Evolutionary conservation across 2,888 invertebrate species (phyloP).

Genomic region (Catocala nupta): DNA sequence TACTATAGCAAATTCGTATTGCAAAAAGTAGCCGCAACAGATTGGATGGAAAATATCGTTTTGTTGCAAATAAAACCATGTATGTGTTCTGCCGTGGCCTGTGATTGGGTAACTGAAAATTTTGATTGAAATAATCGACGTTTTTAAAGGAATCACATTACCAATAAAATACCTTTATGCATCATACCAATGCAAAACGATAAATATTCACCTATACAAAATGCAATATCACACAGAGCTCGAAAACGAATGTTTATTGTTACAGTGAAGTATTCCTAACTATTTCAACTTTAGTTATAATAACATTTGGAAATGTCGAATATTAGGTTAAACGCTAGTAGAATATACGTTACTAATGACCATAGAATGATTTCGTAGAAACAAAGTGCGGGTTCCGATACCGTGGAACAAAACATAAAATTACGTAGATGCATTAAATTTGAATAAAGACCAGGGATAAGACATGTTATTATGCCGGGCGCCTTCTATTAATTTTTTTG

Average conservation of each 20-base stretch:
- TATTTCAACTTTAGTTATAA: constrained; percentile 35
- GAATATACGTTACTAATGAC: constrained; percentile 42
- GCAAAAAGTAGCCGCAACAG: too few species aligned
- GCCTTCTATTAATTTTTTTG: too few species aligned
- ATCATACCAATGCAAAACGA: too few species aligned
- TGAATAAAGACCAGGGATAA: too few species aligned
- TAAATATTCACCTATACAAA: constrained; percentile 1
- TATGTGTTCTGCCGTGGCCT: too few species aligned
- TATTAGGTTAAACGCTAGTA: constrained; percentile 30
- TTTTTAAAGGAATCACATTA: too few species aligned
- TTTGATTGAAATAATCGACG: too few species aligned
- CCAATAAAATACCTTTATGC: too few species aligned
- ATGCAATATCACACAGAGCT: not conserved
- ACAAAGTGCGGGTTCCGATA: not conserved
- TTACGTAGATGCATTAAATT: constrained; percentile 8
- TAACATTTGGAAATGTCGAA: constrained; percentile 42
- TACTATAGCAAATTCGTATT: too few species aligned
- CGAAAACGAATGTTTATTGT: constrained; percentile 9
- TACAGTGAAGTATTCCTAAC: constrained; percentile 27
- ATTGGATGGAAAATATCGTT: too few species aligned
- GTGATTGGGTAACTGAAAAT: too few species aligned
- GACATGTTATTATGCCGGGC: not conserved
- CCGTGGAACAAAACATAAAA: constrained; percentile 13
- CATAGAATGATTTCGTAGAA: constrained; percentile 23
- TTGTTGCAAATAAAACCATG: too few species aligned